Conservation (phyloP, 2,797 vertebrate genomes). For the Gadopsis marmoratus region DNA sequence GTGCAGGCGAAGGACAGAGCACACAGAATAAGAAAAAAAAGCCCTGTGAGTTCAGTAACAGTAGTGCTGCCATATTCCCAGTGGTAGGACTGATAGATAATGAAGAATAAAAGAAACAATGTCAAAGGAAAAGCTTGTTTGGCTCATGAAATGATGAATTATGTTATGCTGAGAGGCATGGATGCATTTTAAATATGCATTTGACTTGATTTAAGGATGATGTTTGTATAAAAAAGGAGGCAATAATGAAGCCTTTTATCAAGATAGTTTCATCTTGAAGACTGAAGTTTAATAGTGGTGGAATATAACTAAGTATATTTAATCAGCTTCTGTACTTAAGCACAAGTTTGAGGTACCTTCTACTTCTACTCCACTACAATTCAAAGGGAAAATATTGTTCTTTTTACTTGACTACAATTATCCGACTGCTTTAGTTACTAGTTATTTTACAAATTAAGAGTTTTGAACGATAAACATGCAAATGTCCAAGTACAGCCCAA, state of each 20-base stretch:
- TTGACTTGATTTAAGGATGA: background rate
- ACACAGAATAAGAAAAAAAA: conserved; percentile 30
- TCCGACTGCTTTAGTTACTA: too few relatives aligned
- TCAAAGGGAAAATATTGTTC: background rate
- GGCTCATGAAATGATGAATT: background rate
- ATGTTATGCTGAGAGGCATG: background rate
- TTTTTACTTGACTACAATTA: too few relatives aligned
- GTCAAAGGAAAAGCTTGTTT: conserved; percentile 9
- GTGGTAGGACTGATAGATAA: background rate
- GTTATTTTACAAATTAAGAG: background rate
- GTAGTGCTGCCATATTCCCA: background rate
- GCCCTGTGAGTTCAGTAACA: conserved; percentile 14
- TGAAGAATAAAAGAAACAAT: conserved; percentile 24
- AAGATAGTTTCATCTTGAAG: background rate
- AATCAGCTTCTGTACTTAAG: background rate
- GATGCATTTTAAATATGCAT: background rate
- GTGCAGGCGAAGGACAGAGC: conserved; percentile 58
- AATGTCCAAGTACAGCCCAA: too few relatives aligned
- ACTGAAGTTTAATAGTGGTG: background rate
- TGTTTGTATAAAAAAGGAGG: background rate
- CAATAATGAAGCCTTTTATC: background rate
- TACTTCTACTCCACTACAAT: background rate
- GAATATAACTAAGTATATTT: background rate
- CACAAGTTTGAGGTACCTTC: too few relatives aligned
- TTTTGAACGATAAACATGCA: too few relatives aligned